Evolutionary conservation across 2,888 invertebrate genomes (phyloP), one percentile per base, ranked within the genome.

Genomic region (Drosophila setosimentum): DNA sequence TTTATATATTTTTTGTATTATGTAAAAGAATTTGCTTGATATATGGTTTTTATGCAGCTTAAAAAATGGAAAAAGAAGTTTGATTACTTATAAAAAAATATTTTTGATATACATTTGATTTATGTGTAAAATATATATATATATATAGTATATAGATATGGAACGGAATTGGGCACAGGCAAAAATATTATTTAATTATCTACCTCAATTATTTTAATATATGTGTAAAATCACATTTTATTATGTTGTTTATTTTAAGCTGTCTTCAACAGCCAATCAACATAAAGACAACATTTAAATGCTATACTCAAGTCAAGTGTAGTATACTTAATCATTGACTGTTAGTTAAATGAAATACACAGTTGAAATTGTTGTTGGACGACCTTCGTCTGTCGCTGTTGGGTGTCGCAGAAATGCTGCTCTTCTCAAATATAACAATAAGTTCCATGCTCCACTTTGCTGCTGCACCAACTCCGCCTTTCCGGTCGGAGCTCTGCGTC

Each of bases 371-470:
- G 24, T 16, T 33, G 11, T 50, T 29, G 29, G n/a, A 6, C 55
- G 18, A 40, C 74, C 68, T 68, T 68, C 74, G 74, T 16, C 33
- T 59, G 65, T 8, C 30, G 58, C 24, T n/a, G 35, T 37, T 78
- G 24, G 45, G 11, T 65, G 50, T 65, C 58, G 13, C 62, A 32
- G 24, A 60, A 62, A 42, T 53, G 48, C 49, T 58, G 45, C n/a
- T 33, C 33, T 60, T 32, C 45, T 59, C 57, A 51, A 55, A 4
- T 16, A 49, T 42, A n/a, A 50, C 57, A 30, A 62, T 60, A 72
- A 65, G 78, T 80, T 65, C 68, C 84, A 73, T 42, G 51, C 50
- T 68, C 49, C 61, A 29, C 33, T 54, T 35, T 24, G n/a, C 8
- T 24, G n/a, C 8, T 57, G 30, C 42, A 2, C 42, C 21, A 29